These are phyloP conservation scores for Penaeus monodon DNA, from an alignment of 2,888 invertebrate species.

Conservation along the genomic window DNA sequence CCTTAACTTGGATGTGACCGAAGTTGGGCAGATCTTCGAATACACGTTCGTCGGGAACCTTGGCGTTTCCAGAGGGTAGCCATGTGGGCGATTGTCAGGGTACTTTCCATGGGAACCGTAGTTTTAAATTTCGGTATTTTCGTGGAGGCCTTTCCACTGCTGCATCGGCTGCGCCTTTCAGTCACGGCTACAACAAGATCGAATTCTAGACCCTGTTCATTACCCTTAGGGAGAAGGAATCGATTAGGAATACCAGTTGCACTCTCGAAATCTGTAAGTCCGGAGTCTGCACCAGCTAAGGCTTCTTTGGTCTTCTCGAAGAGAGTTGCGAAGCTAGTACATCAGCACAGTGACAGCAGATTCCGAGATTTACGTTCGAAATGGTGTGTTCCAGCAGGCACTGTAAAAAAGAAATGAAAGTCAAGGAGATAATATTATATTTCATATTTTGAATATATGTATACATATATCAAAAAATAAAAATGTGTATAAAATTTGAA, in stretches of 20 bases:
- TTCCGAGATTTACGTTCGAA: conserved; percentile 79
- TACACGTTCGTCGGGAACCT: no score
- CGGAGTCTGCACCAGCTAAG: background rate
- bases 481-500: no score
- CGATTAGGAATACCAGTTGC: conserved; percentile 65
- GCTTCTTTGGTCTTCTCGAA: conserved; percentile 47
- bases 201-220: conserved; percentile 47
- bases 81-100: no score
- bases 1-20: no score
- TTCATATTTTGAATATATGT: no score
- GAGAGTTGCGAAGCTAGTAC: conserved; percentile 49
- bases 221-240: conserved; percentile 64
- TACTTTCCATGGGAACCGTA: no score
- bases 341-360: conserved; percentile 77
- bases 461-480: no score
- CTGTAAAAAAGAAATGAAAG: conserved; percentile 51
- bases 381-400: conserved; percentile 79
- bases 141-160: conserved; percentile 18
- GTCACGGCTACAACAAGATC: conserved; percentile 43
- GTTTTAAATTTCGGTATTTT: conserved; percentile 19
- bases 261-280: conserved; percentile 27
- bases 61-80: no score
- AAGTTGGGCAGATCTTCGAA: no score
- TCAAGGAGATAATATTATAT: background rate
- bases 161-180: conserved; percentile 37